Base-by-base conservation (phyloP, 2,888 invertebrate species). In the Eupithecia pulchellata region DNA sequence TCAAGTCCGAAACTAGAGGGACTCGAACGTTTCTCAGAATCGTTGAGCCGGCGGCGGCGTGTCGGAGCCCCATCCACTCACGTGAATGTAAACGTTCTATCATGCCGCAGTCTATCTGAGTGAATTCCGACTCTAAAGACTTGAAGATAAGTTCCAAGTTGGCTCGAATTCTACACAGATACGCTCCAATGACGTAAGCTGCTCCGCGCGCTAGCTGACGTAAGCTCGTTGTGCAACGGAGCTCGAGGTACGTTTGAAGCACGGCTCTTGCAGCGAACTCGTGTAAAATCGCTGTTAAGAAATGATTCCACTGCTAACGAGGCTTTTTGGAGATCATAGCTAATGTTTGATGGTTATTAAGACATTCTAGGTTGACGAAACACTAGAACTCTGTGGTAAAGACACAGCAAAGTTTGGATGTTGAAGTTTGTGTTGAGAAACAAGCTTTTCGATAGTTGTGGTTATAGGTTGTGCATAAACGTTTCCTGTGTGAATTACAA, bases 181-280 rank as follows among this genome's bases (percentile, higher is more conserved):
- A 88, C 89, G 91, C 91, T 88, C 84, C 88, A 89, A 90, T 94
- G 93, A 94, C 93, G 93, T 94, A 94, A 94, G 91, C 91, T 89
- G 90, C 90, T 90, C 84, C 86, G 89, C 89, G 87, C 88, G 92
- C 88, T 89, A 87, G 93, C 93, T 93, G 93, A 94, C 93, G 93
- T 94, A 94, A 94, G 93, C 93, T 91, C 89, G 93, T 94, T 94
- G 94, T 93, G 93, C 93, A 94, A 93, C 91, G 89, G 83, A 91
- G 91, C 91, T 87, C 84, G 89, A 91, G 92, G 90, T 92, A 91
- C 89, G 87, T 87, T 91, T 90, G 87, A 91, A 91, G 90, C 91
- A 88, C 88, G 86, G 89, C 89, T 91, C 91, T 93, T 89, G 86
- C 88, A 90, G 89, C 89, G 88, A 88, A 88, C 88, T 90, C 87